Evolutionary conservation across 2,888 invertebrate species (phyloP).

Genomic region (Agrotis ipsilon): DNA sequence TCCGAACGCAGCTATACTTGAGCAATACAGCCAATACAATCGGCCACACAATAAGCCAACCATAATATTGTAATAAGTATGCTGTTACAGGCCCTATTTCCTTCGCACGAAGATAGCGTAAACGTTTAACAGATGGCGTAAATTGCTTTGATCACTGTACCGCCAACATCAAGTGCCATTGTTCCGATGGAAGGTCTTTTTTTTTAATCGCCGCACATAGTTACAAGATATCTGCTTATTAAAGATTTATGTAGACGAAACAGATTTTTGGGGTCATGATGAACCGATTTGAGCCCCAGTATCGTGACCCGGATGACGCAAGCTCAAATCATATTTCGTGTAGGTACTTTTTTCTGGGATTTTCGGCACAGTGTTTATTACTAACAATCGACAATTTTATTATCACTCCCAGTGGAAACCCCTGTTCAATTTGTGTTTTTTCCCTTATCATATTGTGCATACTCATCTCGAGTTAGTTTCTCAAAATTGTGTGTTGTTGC

Average conservation of each 20-base stretch:
- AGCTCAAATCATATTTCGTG: constrained; percentile 66
- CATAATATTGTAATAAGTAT: constrained; percentile 61
- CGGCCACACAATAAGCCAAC: constrained; percentile 66
- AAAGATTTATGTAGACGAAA: constrained; percentile 42
- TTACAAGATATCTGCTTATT: constrained; percentile 28
- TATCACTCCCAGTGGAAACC: constrained; percentile 20
- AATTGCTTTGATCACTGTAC: constrained; percentile 51
- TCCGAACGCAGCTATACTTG: constrained; percentile 69
- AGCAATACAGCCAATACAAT: constrained; percentile 69
- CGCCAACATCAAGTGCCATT: constrained; percentile 73
- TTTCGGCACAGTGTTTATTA: constrained; percentile 12
- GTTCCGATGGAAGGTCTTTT: constrained; percentile 78
- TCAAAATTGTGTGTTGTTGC: neutral
- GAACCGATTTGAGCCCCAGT: constrained; percentile 46
- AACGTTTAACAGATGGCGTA: constrained; percentile 61
- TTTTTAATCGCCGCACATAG: constrained; percentile 71
- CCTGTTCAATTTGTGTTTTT: neutral
- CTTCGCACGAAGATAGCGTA: constrained; percentile 56
- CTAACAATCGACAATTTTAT: constrained; percentile 1
- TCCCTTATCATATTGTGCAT: neutral
- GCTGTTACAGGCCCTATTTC: constrained; percentile 65
- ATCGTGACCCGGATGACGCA: constrained; percentile 75
- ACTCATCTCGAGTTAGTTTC: neutral
- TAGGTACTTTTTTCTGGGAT: constrained; percentile 53
- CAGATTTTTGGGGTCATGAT: constrained; percentile 36